Evolutionary conservation across 1,140 invertebrate species (phyloP).

Genomic region (Choristoneura fumiferana): DNA sequence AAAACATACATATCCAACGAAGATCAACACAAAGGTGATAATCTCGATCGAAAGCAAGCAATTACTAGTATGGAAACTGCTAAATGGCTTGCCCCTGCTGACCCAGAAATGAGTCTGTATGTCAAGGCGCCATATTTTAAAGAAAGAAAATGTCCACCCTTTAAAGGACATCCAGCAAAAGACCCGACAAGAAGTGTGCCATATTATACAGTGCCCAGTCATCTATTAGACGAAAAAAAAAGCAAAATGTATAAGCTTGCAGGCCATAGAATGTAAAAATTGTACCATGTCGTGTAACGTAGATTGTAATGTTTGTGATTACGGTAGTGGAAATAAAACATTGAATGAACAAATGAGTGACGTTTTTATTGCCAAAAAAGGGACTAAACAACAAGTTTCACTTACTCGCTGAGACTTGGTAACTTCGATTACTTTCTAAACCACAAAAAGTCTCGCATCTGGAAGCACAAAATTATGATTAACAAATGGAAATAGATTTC

Average conservation of each 20-base stretch:
- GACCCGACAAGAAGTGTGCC: slow-evolving; percentile 39
- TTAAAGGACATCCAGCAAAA: slow-evolving; percentile 27
- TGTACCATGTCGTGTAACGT: no score
- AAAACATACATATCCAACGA: slow-evolving; percentile 37
- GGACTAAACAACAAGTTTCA: no score
- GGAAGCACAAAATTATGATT: slow-evolving; percentile 19
- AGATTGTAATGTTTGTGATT: no score
- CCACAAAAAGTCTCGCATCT: slow-evolving; percentile 28
- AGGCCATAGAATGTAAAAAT: slow-evolving; percentile 47
- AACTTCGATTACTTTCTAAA: slow-evolving; percentile 16
- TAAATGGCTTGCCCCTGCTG: slow-evolving; percentile 29
- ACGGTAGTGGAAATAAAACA: no score
- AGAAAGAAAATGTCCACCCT: slow-evolving; percentile 22
- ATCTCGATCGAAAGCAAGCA: slow-evolving; percentile 40
- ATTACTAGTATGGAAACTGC: slow-evolving; percentile 39
- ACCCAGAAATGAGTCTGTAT: slow-evolving; percentile 21
- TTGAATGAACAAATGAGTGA: no score
- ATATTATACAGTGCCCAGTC: slow-evolving; percentile 28
- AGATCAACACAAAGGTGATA: slow-evolving; percentile 35
- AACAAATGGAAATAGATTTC: slow-evolving; percentile 7
- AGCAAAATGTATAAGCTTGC: slow-evolving; percentile 63
- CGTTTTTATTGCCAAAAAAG: no score
- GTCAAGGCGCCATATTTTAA: slow-evolving; percentile 14
- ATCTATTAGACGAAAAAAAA: slow-evolving; percentile 46
- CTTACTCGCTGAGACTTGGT: background rate